phyloP scores from a whole-genome alignment of 1,140 invertebrate species.

The Drosophila willistoni region DNA sequence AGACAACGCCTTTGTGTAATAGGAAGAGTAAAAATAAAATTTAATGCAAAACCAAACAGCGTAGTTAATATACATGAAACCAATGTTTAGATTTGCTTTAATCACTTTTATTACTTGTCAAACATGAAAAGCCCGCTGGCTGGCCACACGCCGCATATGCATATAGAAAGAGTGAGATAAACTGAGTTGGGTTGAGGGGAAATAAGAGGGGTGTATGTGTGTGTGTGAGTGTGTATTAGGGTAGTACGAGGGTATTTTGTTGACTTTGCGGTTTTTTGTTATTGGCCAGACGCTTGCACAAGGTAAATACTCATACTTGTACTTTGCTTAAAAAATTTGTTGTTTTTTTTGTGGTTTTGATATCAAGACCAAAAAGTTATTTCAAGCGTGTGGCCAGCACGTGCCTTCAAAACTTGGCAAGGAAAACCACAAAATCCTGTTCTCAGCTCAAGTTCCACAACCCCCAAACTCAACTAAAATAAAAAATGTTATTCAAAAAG shows the following conservation, averaged over 20 bases:
- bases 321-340: constrained; percentile 26
- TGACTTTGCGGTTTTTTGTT: constrained; percentile 71
- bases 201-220: neutral
- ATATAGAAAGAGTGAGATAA: constrained; percentile 14
- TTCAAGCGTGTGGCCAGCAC: constrained; percentile 32
- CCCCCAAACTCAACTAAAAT: constrained; percentile 2
- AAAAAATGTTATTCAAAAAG: neutral
- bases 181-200: neutral
- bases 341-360: constrained; percentile 37
- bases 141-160: constrained; percentile 41
- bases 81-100: constrained; percentile 75
- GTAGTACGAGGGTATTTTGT: constrained; percentile 52
- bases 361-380: constrained; percentile 1
- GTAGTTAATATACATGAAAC: constrained; percentile 33
- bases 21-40: constrained; percentile 5
- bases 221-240: neutral
- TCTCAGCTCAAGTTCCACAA: constrained; percentile 2
- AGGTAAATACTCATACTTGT: constrained; percentile 4
- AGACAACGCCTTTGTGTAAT: neutral
- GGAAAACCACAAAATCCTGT: constrained; percentile 74
- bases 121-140: constrained; percentile 62
- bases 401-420: constrained; percentile 32
- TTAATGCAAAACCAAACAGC: constrained; percentile 21
- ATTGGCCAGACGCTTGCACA: constrained; percentile 24
- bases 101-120: constrained; percentile 78